These are phyloP conservation scores for Lasioglossum morio DNA, from an alignment of 2,888 invertebrate genomes.

Conservation along the genomic window DNA sequence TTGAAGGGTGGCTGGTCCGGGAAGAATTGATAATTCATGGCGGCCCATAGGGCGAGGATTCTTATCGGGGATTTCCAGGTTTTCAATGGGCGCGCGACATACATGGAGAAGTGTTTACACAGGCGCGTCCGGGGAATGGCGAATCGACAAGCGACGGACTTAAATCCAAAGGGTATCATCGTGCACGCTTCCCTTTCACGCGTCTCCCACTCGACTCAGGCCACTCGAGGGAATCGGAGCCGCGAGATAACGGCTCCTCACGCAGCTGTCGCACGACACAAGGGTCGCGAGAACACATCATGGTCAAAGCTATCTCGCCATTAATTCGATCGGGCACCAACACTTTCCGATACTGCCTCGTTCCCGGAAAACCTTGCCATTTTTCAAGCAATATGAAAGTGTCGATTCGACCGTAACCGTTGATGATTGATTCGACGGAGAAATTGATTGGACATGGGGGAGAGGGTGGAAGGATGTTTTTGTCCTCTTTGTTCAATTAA, in stretches of 20 bases:
- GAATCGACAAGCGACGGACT: constrained; percentile 40
- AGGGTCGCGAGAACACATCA: constrained; percentile 53
- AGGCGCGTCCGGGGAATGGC: constrained; percentile 38
- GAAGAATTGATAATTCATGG: constrained; percentile 63
- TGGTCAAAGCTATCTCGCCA: constrained; percentile 31
- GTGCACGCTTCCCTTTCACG: constrained; percentile 46
- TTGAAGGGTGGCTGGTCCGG: constrained; percentile 22
- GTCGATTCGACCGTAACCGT: constrained; percentile 16
- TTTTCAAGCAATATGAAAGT: constrained; percentile 30
- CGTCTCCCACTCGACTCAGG: constrained; percentile 49
- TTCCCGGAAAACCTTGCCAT: constrained; percentile 15
- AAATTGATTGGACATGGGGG: constrained; percentile 2
- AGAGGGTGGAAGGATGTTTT: background rate
- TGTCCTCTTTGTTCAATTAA: no score
- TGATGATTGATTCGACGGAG: background rate
- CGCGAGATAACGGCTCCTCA: constrained; percentile 64
- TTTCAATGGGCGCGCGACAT: constrained; percentile 48
- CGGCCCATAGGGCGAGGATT: constrained; percentile 50
- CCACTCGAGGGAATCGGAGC: constrained; percentile 59
- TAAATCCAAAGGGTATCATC: constrained; percentile 65
- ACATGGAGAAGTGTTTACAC: constrained; percentile 59
- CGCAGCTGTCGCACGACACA: constrained; percentile 49
- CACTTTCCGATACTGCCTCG: constrained; percentile 20
- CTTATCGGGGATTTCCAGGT: constrained; percentile 69
- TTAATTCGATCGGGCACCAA: constrained; percentile 54